These are phyloP conservation scores for Acipenser oxyrinchus DNA, from an alignment of 2,797 vertebrate species.

Conservation along the genomic window DNA sequence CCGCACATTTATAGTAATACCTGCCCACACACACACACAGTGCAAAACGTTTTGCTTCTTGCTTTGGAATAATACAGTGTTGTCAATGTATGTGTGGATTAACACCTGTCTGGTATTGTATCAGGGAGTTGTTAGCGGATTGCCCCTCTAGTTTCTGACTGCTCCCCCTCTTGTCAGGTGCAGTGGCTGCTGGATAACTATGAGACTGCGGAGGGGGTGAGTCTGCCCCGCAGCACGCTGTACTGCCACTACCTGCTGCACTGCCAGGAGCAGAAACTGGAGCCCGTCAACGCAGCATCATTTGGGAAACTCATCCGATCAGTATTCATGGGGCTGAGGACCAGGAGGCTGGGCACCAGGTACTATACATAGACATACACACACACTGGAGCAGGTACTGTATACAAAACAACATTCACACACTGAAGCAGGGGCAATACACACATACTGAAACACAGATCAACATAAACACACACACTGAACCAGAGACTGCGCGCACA, in stretches of 20 bases:
- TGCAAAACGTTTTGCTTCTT: no score
- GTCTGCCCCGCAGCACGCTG: constrained; percentile 82
- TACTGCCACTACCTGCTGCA: constrained; percentile 92
- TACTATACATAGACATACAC: constrained; percentile 31
- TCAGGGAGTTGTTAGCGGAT: no score
- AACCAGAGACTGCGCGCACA: no score
- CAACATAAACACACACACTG: background rate
- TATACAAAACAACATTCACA: background rate
- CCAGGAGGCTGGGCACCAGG: constrained; percentile 82
- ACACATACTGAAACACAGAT: background rate
- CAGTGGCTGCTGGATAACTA: constrained; percentile 92
- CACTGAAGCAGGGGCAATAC: background rate
- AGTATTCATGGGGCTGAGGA: constrained; percentile 83
- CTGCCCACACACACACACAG: no score
- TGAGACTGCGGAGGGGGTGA: constrained; percentile 86
- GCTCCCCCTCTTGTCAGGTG: constrained; percentile 54
- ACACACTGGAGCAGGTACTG: background rate
- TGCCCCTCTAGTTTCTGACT: background rate
- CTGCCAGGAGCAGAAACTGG: constrained; percentile 87
- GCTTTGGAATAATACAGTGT: no score
- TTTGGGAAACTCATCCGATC: constrained; percentile 92
- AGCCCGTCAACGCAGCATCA: constrained; percentile 85
- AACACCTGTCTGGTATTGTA: no score
- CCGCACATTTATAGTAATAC: no score
- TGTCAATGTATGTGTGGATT: background rate